Evolutionary conservation across 2,113 vertebrate species (phyloP).

Genomic region (Edolisoma coerulescens): DNA sequence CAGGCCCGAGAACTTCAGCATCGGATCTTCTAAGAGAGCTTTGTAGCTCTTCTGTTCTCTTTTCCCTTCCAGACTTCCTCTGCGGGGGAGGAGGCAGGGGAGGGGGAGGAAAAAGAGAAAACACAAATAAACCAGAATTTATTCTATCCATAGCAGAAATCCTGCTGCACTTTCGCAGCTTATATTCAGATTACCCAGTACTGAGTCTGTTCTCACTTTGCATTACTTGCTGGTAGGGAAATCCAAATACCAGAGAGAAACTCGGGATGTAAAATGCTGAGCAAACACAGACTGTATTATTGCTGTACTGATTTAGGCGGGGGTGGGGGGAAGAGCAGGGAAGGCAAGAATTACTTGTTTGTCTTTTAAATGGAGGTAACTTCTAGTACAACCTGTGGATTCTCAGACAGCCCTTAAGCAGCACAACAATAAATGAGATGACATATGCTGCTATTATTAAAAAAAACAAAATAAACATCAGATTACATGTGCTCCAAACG

Average conservation of each 20-base stretch:
- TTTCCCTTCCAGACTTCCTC: constrained; percentile 97
- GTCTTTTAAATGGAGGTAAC: neutral
- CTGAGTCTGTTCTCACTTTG: neutral
- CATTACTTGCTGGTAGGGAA: neutral
- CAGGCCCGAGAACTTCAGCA: constrained; percentile 94
- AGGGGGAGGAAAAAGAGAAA: neutral
- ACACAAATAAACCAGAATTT: neutral
- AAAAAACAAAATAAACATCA: neutral
- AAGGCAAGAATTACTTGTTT: neutral
- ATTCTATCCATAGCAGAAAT: neutral
- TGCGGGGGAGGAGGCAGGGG: neutral
- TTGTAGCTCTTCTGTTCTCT: constrained; percentile 96
- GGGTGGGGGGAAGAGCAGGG: rapidly evolving
- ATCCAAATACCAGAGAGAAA: neutral
- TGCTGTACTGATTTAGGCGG: rapidly evolving
- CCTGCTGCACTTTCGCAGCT: neutral
- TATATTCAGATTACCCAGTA: neutral
- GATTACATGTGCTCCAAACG: neutral
- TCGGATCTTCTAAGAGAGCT: constrained; percentile 89
- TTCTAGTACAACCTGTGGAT: neutral
- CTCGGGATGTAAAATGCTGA: neutral
- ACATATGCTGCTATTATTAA: neutral
- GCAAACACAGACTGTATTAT: neutral
- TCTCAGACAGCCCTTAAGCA: neutral
- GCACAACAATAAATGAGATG: neutral